Percentiles rank a stretch among this genome's conserved stretches.
These are phyloP conservation scores for Euspilapteryx auroguttella DNA, from an alignment of 2,888 invertebrate species.

Conservation along the genomic window DNA sequence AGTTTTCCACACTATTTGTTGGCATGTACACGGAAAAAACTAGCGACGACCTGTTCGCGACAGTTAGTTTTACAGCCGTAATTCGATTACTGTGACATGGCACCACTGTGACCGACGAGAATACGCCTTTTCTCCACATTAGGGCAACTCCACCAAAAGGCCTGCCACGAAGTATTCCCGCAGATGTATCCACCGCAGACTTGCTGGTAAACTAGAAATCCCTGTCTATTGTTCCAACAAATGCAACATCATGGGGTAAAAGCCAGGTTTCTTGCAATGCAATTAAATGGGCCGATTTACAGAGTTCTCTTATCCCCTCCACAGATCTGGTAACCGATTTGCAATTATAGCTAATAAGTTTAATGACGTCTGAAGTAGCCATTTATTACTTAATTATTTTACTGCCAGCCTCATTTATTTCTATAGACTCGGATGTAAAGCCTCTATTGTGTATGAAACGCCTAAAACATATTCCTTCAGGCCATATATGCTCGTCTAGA, in stretches of 20 bases:
- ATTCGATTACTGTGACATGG: constrained; percentile 1
- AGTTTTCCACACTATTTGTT: neutral
- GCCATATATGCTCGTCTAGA: constrained; percentile 1
- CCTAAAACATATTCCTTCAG: constrained; percentile 1
- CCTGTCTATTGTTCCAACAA: neutral
- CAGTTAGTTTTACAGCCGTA: neutral
- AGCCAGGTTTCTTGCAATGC: constrained; percentile 4
- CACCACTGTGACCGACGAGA: neutral
- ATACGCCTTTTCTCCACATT: neutral
- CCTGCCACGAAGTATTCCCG: constrained; percentile 5
- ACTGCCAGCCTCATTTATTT: too few species aligned
- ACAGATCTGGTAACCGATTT: constrained; percentile 1
- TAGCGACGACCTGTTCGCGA: neutral
- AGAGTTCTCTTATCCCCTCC: neutral
- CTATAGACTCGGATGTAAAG: too few species aligned
- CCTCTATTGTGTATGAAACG: neutral
- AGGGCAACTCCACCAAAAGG: constrained; percentile 5
- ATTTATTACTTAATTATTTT: too few species aligned
- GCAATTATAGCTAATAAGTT: constrained; percentile 2
- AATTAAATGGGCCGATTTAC: neutral
- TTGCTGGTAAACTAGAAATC: constrained; percentile 2
- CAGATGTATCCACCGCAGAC: constrained; percentile 6
- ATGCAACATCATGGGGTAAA: neutral
- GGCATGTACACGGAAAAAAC: constrained; percentile 1
- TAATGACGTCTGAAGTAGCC: too few species aligned